phyloP scores from a whole-genome alignment of 2,888 invertebrate genomes.

The Himalopsyche tibetana region DNA sequence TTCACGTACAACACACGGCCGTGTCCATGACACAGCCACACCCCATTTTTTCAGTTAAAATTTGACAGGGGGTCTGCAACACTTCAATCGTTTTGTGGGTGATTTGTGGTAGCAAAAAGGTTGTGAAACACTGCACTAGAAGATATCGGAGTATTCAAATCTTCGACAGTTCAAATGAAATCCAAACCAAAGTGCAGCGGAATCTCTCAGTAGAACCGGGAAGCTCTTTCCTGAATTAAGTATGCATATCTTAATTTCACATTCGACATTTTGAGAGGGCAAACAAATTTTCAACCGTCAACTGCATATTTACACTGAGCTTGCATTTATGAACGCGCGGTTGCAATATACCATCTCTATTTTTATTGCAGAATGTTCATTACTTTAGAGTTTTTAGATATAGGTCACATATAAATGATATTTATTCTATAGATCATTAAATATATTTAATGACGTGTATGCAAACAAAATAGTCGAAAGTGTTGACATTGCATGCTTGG shows the following conservation, averaged over 20 bases:
- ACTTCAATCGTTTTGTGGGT: no score
- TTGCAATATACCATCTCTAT: background rate
- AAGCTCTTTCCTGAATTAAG: background rate
- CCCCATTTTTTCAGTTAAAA: no score
- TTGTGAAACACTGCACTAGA: background rate
- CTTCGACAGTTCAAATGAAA: background rate
- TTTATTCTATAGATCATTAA: no score
- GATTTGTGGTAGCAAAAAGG: no score
- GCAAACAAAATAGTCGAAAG: no score
- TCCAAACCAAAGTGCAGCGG: background rate
- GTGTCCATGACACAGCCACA: no score
- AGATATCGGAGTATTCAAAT: background rate
- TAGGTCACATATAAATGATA: no score
- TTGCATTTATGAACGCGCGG: background rate
- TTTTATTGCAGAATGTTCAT: background rate
- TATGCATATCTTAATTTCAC: constrained; percentile 26
- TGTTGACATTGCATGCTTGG: no score
- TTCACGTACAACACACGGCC: no score
- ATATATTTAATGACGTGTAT: no score
- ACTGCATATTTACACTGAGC: background rate
- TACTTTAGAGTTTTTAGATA: no score
- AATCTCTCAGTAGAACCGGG: background rate
- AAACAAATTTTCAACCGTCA: constrained; percentile 15
- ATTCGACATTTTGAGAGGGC: background rate
- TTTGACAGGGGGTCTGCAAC: no score